Base-by-base conservation (phyloP, 2,888 invertebrate species). In the Trypoxylon attenuatum region DNA sequence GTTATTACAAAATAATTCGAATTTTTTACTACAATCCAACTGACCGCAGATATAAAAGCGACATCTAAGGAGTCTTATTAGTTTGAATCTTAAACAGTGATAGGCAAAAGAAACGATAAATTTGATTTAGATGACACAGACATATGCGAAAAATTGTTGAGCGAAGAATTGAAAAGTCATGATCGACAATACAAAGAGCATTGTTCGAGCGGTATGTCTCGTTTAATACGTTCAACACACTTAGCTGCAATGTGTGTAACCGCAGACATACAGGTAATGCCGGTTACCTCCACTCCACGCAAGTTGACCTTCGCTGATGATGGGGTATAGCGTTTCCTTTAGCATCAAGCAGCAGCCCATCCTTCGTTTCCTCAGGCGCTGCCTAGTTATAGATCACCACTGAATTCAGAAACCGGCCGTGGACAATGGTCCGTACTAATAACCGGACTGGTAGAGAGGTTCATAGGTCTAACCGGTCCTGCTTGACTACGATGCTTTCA, bases 221-320 rank as follows among this genome's bases (percentile, higher is more conserved):
- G 47, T 56, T 66, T 61, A 47, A 58, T 22, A 54, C 62, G 27
- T 23, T 29, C 55, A 41, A 57, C 53, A 55, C 21, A 45, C 51
- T 53, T 58, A 13, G 58, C 60, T 56, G 64, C 43, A 54, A 49
- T 22, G 66, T 47, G 63, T 50, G 42, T 61, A 73, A 73, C 73
- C 73, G 64, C 73, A 73, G 57, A 71, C 60, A 29, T 39, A 50
- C 29, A 54, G 59, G 47, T 69, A 66, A 62, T 55, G 42, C 27
- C 45, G 61, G 56, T 75, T 61, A 64, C 58, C 66, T 66, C 60
- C 54, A 5, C 59, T 43, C 66, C 51, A 59, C 64, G 47, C 29
- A 27, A 51, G 72, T 60, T 70, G 70, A 72, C 70, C 75, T 75
- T 75, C 70, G 72, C 55, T 33, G 61, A 59, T 52, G 57, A 64